Evolutionary conservation across 2,113 vertebrate species (phyloP), one percentile per base, ranked within the genome.

Genomic region (Hypomesus transpacificus): DNA sequence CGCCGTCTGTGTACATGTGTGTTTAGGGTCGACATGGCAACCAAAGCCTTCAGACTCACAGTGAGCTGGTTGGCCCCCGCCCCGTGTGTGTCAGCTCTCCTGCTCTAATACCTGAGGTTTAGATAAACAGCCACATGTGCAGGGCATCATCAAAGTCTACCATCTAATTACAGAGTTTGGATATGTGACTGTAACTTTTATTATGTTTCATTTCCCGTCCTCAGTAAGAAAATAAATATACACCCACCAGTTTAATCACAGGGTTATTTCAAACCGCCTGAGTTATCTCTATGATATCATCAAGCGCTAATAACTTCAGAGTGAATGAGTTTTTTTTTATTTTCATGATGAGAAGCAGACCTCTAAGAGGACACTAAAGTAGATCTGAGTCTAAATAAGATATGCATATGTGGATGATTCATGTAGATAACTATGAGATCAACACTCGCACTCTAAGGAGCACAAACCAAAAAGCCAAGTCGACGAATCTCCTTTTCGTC

Each of bases 121-220:
- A 50, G 84, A 64, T 86, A 83, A 87, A 74, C 72, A 74, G 81
- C 74, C 46, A 67, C 76, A 76, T 78, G 13, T 86, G 83, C 56
- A 82, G 70, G 79, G 85, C 84, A 75, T 87, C 89, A 87, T 88
- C 85, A 90, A 91, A 91, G 85, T 73, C 81, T 52, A 83, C 74
- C 84, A 88, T 13, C 92, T 86, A 94, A 93, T 93, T 89, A 91
- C 92, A 93, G 85, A 82, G 89, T 84, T 86, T 89, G 94, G 92
- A 94, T 92, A 95, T 87, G 80, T 68, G 81, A 88, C 92, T 92
- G 94, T 94, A 95, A 93, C 94, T 95, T 95, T 94, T 93, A 95
- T 94, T 94, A 93, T 92, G 93, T 92, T 94, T 94, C 90, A 93
- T 90, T 92, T 93, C 93, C 94, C 91, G 91, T 91, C 91, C 91